Evolutionary conservation across 1,140 invertebrate genomes (phyloP).

Genomic region (Plutomurus gul): DNA sequence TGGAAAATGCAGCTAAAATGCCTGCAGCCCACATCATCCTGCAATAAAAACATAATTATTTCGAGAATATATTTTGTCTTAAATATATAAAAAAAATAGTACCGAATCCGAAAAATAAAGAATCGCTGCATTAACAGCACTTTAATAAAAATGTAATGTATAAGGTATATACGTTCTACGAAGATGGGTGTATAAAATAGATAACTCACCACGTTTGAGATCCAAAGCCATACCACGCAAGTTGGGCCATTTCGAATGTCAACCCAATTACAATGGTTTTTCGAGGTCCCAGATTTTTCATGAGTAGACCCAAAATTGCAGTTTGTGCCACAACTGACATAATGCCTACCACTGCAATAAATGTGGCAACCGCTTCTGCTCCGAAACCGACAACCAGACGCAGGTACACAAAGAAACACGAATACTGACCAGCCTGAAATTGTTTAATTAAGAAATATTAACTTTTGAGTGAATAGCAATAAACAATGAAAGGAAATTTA

Average conservation of each 20-base stretch:
- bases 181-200: no score
- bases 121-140: no score
- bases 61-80: no score
- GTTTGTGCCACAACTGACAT: conserved; percentile 91
- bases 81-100: no score
- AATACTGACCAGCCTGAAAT: conserved; percentile 85
- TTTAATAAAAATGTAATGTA: no score
- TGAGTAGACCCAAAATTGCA: conserved; percentile 67
- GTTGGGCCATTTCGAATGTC: conserved; percentile 93
- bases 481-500: conserved; percentile 31
- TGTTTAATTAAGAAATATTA: background rate
- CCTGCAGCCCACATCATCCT: conserved; percentile 99
- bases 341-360: conserved; percentile 74
- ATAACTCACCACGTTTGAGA: conserved; percentile 74
- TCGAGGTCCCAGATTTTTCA: conserved; percentile 90
- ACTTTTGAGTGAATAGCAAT: background rate
- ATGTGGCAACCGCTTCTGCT: conserved; percentile 91
- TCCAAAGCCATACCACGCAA: conserved; percentile 96
- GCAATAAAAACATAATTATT: conserved; percentile 46
- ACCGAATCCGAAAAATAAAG: no score
- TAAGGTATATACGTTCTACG: no score
- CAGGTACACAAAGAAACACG: conserved; percentile 99
- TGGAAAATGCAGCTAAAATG: conserved; percentile 89
- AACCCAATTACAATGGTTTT: conserved; percentile 94
- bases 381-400: conserved; percentile 97